Conservation (phyloP, 2,797 vertebrate genomes). For the Myotis myotis region DNA sequence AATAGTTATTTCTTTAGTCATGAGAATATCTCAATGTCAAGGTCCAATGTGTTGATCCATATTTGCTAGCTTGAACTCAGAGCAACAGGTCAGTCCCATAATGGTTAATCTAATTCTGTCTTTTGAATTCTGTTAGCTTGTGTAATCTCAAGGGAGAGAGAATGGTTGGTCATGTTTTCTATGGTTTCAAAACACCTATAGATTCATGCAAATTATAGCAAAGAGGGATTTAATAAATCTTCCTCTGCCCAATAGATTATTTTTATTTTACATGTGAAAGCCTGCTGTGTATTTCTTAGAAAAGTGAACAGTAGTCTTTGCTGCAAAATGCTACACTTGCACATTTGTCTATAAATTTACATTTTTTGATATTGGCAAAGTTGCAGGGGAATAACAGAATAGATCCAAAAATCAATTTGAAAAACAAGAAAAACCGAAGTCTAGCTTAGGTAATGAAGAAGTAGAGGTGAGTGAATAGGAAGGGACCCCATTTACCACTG, state of each 20-base stretch:
- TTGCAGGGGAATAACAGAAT: neutral
- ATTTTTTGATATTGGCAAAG: neutral
- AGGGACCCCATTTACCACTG: neutral
- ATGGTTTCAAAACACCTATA: neutral
- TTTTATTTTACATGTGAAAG: slow-evolving; percentile 12
- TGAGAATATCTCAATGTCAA: neutral
- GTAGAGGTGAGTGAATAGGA: neutral
- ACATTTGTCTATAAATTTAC: neutral
- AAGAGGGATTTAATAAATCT: neutral
- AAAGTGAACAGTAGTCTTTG: slow-evolving; percentile 3
- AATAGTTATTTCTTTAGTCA: neutral
- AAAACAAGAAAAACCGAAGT: neutral
- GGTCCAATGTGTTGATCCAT: neutral
- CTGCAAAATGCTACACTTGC: neutral
- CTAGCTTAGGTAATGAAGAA: neutral
- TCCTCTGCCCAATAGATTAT: neutral
- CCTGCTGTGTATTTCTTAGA: neutral
- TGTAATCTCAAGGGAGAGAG: neutral
- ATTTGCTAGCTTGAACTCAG: neutral
- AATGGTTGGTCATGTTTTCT: neutral
- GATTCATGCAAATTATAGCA: neutral
- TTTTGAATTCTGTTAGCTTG: neutral
- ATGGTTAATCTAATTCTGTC: neutral
- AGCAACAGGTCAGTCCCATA: neutral
- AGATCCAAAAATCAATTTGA: neutral